Evolutionary conservation across 2,888 invertebrate species (phyloP), one percentile per base, ranked within the genome.

Genomic region (Perizoma affinitatum): DNA sequence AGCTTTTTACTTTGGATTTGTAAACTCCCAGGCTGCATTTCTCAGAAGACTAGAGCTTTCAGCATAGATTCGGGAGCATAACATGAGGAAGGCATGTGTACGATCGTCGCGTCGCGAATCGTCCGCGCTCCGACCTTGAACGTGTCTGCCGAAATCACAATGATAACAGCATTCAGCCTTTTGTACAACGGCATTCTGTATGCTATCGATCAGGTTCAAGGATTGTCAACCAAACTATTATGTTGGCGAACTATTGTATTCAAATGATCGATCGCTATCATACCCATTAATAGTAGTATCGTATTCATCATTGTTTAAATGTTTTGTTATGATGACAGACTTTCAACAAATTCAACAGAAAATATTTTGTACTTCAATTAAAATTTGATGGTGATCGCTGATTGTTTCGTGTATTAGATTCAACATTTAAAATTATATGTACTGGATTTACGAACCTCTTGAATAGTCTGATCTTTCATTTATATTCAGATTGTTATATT

Each of bases 121-220:
- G 70, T 68, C 70, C 56, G 50, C 64, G 60, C 61, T 70, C 70
- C 71, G 71, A 64, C 72, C 73, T 74, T 74, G 72, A 71, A 65
- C 61, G 70, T 57, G 67, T 71, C 61, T 68, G 67, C 68, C 67
- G 58, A 56, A 68, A 67, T 67, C 66, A 60, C 66, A 66, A 65
- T 57, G 63, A 48, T 58, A 58, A 52, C 48, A 63, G 63, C 54
- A 58, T 54, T 58, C 45, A 50, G 50, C 51, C 51, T 60, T 50
- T 52, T 59, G 57, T 65, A 54, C 58, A 58, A 63, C 62, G 53
- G 45, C 57, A 60, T 47, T 60, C 51, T 11, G 49, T 50, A 49
- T 54, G 45, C 58, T 67, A 65, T 69, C 58, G 65, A 67, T 60
- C 64, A 62, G 62, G 67, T 67, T 67, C 67, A 65, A 65, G 69